Conservation (phyloP, 2,797 vertebrate genomes). For the Myotis myotis region DNA sequence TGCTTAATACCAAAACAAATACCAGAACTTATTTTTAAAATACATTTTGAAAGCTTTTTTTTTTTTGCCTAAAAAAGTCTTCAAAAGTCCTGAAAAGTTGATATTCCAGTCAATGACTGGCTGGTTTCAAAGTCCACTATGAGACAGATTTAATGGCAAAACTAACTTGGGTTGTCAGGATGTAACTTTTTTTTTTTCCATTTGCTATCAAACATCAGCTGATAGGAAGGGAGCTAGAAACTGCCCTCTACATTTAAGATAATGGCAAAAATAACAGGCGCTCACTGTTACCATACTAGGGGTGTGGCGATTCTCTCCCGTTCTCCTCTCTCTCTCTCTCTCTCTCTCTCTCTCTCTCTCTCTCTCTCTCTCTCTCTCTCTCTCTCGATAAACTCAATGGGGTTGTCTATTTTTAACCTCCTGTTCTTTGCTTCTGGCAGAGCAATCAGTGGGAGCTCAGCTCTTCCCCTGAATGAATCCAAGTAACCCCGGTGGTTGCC, state of each 20-base stretch:
- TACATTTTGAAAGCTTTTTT: neutral
- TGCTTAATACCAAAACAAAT: conserved; percentile 45
- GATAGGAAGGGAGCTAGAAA: conserved; percentile 68
- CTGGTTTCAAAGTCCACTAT: conserved; percentile 50
- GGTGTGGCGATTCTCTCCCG: conserved; percentile 85
- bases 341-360: conserved; percentile 77
- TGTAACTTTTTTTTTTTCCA: conserved; percentile 58
- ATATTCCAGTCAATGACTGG: conserved; percentile 20
- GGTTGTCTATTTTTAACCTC: conserved; percentile 92
- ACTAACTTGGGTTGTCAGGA: conserved; percentile 61
- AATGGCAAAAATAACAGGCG: conserved; percentile 81
- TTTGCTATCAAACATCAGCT: conserved; percentile 75
- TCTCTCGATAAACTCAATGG: conserved; percentile 90
- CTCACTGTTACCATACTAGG: conserved; percentile 86
- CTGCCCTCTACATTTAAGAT: conserved; percentile 77
- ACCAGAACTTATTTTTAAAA: conserved; percentile 15
- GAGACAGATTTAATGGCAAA: neutral
- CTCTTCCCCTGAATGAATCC: conserved; percentile 82
- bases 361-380: conserved; percentile 72
- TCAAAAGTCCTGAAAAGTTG: neutral
- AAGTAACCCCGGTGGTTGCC: conserved; percentile 60
- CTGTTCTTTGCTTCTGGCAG: conserved; percentile 88
- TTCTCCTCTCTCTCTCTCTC: conserved; percentile 72
- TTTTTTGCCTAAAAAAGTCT: conserved; percentile 16
- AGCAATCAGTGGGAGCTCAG: conserved; percentile 83